Evolutionary conservation across 2,113 vertebrate species (phyloP).

Genomic region (Apteryx owenii): DNA sequence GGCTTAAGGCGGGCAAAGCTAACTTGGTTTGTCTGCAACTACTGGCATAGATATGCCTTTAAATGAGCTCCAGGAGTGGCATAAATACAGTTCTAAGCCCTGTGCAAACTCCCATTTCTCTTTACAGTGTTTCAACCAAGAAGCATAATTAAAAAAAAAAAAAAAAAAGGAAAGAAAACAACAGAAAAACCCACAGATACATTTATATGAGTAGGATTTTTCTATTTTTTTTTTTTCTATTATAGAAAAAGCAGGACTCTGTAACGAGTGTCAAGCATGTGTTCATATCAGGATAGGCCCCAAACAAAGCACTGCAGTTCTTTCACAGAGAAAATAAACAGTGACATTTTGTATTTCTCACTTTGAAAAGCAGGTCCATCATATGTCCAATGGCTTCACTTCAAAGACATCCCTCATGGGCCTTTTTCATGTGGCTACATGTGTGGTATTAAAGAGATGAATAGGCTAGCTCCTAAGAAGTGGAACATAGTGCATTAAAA

Average conservation of each 20-base stretch:
- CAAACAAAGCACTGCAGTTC: neutral
- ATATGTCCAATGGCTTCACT: neutral
- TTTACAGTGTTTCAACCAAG: neutral
- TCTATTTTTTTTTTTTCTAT: accelerated
- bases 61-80: neutral
- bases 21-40: neutral
- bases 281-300: neutral
- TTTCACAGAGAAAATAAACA: neutral
- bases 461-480: neutral
- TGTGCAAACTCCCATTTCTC: neutral
- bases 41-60: neutral
- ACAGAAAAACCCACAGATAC: too few species aligned
- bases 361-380: neutral
- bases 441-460: constrained; percentile 8
- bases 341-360: neutral
- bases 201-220: neutral
- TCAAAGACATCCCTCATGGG: constrained; percentile 4
- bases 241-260: neutral
- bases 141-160: neutral
- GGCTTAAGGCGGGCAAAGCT: neutral
- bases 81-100: neutral
- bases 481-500: neutral
- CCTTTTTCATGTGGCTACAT: neutral
- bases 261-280: neutral
- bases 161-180: too few species aligned